Evolutionary conservation across 1,140 invertebrate genomes (phyloP), one percentile per base, ranked within the genome.

Genomic region (Hirudo medicinalis): DNA sequence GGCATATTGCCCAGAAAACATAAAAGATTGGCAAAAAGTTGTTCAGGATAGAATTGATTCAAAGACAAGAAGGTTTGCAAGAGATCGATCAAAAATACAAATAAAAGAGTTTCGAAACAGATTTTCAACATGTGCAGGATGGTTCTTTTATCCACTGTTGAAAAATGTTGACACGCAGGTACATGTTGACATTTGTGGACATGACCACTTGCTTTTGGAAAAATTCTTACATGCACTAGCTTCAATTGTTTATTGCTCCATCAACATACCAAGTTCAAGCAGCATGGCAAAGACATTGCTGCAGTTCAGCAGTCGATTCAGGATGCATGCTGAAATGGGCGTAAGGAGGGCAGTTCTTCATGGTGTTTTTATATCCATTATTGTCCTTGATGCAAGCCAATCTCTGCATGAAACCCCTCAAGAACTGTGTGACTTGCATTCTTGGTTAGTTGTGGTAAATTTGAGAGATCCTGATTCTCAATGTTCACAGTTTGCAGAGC

Each of bases 131-230:
- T 29, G 29, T 11, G 22, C 67, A 29, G 67, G 67, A 25, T 68
- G 67, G 67, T 68, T 68, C 67, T 68, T 68, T 40, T 68, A 27
- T 36, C 67, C 67, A 13, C n/a, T 68, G 27, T 36, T 68, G 67
- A 29, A n/a, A 19, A 29, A 68, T 9, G 29, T 68, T 36, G 67
- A 32, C 5, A 29, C n/a, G 20, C 5, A 36, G 32, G 67, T 36
- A 36, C 29, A n/a, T 25, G 5, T 68, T n/a, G 67, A 68, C 40
- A 22, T 68, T 5, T 40, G 20, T 68, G 67, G 22, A 27, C 2
- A 6, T 17, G 67, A 68, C n/a, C 67, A 68, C 67, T 36, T 68
- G n/a, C 25, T 68, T 40, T 19, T 68, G 22, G 22, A 68, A 40
- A 27, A 36, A 29, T 40, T 68, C 67, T 36, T 68, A 27, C 5